phyloP scores from a whole-genome alignment of 2,113 vertebrate genomes.

The Bubalus kerabau region DNA sequence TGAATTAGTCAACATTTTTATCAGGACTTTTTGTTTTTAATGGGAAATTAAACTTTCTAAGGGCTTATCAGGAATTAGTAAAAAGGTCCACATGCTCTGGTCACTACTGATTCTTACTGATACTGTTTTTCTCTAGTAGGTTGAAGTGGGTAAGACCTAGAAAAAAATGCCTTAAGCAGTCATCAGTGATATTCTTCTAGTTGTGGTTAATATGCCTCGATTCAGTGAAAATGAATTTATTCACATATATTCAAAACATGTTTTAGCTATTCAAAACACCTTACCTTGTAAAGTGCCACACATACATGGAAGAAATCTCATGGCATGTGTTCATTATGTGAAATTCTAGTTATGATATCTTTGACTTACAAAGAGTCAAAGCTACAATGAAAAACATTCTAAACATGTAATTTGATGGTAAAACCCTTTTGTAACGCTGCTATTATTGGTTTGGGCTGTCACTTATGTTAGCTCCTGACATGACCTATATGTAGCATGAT shows the following conservation, averaged over 20 bases:
- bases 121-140: not conserved
- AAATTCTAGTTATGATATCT: not conserved
- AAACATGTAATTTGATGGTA: not conserved
- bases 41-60: not conserved
- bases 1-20: not conserved
- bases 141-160: not conserved
- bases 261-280: not conserved
- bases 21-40: not conserved
- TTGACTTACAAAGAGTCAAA: not conserved
- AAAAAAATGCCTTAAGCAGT: not conserved
- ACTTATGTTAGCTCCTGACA: not conserved
- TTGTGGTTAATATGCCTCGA: not conserved
- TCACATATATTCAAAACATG: not conserved
- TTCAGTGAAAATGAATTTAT: not conserved
- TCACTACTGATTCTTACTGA: not conserved
- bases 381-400: not conserved
- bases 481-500: not conserved
- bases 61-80: not conserved
- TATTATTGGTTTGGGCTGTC: not conserved
- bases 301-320: not conserved
- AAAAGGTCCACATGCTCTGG: not conserved
- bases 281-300: not conserved
- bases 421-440: not conserved
- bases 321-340: not conserved
- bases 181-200: not conserved